Percentiles rank a stretch among this genome's conserved stretches.
Conservation (phyloP, 2,113 vertebrate species). For the Oncorhynchus tshawytscha region DNA sequence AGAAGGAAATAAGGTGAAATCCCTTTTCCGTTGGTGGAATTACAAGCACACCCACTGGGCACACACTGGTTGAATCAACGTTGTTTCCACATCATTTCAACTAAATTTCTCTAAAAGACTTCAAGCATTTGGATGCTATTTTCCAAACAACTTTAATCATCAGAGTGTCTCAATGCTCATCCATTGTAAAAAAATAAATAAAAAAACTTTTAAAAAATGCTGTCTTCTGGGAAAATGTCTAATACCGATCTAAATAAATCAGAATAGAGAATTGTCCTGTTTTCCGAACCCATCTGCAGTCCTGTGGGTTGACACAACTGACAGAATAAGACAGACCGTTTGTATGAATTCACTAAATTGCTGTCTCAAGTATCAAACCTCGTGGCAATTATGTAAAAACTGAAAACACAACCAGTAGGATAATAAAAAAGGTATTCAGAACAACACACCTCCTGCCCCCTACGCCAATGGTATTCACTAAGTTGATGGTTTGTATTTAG, state of each 20-base stretch:
- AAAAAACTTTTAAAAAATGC: too few species aligned
- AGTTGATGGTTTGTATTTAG: too few species aligned
- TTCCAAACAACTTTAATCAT: too few species aligned
- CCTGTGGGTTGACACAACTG: slow-evolving; percentile 27
- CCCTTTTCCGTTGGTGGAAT: slow-evolving; percentile 9
- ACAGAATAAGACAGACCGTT: slow-evolving; percentile 54
- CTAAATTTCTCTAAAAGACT: too few species aligned
- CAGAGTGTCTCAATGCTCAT: too few species aligned
- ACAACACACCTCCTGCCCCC: too few species aligned
- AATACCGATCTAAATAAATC: slow-evolving; percentile 41
- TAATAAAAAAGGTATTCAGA: not conserved
- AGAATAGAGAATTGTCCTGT: slow-evolving; percentile 37
- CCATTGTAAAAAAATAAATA: too few species aligned
- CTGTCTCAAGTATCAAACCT: slow-evolving; percentile 53
- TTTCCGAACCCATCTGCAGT: slow-evolving; percentile 32
- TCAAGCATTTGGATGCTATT: too few species aligned
- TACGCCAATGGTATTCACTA: too few species aligned
- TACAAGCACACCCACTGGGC: not conserved
- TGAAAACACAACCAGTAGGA: slow-evolving; percentile 56
- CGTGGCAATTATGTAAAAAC: slow-evolving; percentile 57
- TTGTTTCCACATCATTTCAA: too few species aligned
- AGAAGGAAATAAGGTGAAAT: slow-evolving; percentile 15
- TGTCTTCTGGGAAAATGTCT: slow-evolving; percentile 56
- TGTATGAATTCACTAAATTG: slow-evolving; percentile 43
- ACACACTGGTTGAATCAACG: too few species aligned